Evolutionary conservation across 1,140 invertebrate genomes (phyloP), one percentile per base, ranked within the genome.

Genomic region (Ladona fulva): DNA sequence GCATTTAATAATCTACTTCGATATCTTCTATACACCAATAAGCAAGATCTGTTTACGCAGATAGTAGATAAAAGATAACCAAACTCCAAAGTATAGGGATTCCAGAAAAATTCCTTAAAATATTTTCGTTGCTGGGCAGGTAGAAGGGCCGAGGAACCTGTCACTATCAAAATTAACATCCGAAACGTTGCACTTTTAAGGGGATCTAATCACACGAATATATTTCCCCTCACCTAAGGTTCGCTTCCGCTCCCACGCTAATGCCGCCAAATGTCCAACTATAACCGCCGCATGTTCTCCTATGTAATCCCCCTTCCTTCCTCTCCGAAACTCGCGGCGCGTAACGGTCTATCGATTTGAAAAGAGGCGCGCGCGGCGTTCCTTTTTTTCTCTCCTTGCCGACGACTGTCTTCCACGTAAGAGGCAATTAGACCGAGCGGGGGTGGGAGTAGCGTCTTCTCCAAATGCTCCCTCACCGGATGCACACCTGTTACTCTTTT

Each of bases 321-420:
- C 44, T 19, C 44, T 52, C 44, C 44, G 10, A 10, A 10, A 11
- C 44, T 19, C 12, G 52, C 52, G 14, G 3, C 5, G 3, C 52
- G 52, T 66, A 66, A 66, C 52, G 52, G 52, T 66, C 52, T 66
- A 66, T 66, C 52, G 52, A 66, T 66, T 66, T 66, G 52, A 66
- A 66, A 66, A 66, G 52, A 3, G 52, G 52, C n/a, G 52, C 14
- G 52, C 52, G 52, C n/a, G 12, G 52, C 19, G 44, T 52, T 52
- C 44, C 19, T 52, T 19, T 52, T 52, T 52, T 19, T 52, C 44
- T 52, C 44, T 52, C 44, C 44, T 52, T 52, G 44, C 44, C 44
- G 10, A 11, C 44, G 10, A 10, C 3, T 12, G 52, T 22, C n/a
- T 22, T 22, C 52, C 19, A 19, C 10, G 44, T 52, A 19, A 22